These are phyloP conservation scores for Calameuta idolon DNA, from an alignment of 2,888 invertebrate genomes.

Conservation along the genomic window DNA sequence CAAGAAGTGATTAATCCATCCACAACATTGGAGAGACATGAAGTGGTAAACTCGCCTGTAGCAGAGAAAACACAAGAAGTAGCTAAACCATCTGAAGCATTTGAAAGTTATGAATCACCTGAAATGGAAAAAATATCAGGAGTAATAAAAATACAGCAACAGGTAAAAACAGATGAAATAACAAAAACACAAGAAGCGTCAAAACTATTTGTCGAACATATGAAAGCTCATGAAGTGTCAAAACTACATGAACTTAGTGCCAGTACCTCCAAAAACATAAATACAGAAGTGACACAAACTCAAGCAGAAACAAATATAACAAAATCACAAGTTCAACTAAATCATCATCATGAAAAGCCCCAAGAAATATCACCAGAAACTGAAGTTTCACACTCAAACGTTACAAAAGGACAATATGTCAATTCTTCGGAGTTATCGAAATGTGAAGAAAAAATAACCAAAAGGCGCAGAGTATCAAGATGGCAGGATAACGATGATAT, in stretches of 20 bases:
- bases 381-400: not conserved
- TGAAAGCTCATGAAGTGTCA: not conserved
- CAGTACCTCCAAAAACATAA: not conserved
- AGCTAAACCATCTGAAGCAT: conserved; percentile 18
- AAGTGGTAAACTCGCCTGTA: not conserved
- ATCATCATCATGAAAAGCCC: not conserved
- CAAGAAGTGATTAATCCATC: not conserved
- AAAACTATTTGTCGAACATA: not conserved
- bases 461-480: not conserved
- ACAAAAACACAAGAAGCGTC: not conserved
- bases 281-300: not conserved
- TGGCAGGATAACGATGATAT: not conserved
- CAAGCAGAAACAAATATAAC: not conserved
- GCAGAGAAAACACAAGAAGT: conserved; percentile 16
- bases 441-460: not conserved
- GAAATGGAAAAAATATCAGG: conserved; percentile 19
- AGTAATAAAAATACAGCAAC: not conserved
- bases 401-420: not conserved
- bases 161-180: not conserved
- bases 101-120: conserved; percentile 1
- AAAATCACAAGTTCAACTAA: not conserved
- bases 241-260: not conserved
- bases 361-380: not conserved
- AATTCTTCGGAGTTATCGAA: not conserved
- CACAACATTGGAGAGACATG: not conserved